These are phyloP conservation scores for Emesis castigata DNA, from an alignment of 2,888 invertebrate species.

Conservation along the genomic window DNA sequence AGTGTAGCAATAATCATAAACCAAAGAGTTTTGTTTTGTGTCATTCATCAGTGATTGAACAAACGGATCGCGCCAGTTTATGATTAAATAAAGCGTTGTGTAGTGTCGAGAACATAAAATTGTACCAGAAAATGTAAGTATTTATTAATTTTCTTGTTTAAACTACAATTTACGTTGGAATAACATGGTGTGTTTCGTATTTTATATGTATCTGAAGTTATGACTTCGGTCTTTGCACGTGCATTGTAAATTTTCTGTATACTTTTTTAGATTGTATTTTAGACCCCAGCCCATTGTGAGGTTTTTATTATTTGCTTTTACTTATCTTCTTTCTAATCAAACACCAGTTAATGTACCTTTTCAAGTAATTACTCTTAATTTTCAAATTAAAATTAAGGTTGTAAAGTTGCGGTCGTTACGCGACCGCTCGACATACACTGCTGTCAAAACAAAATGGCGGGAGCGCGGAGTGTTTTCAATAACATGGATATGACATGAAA, in stretches of 20 bases:
- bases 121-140: neutral
- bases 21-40: neutral
- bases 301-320: neutral
- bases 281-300: neutral
- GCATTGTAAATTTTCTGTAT: neutral
- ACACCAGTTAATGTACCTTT: neutral
- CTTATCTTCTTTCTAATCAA: neutral
- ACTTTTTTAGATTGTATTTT: neutral
- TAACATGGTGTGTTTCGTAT: neutral
- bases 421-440: neutral
- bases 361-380: neutral
- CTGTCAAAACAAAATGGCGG: neutral
- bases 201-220: neutral
- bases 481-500: neutral
- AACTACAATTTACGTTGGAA: neutral
- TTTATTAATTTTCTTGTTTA: neutral
- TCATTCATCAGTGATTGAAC: neutral
- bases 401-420: neutral
- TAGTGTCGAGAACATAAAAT: neutral
- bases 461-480: neutral
- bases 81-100: neutral
- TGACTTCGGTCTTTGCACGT: neutral
- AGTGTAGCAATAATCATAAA: neutral
- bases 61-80: neutral
- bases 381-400: neutral